Conservation (phyloP, 2,888 invertebrate species). For the Arge pagana region DNA sequence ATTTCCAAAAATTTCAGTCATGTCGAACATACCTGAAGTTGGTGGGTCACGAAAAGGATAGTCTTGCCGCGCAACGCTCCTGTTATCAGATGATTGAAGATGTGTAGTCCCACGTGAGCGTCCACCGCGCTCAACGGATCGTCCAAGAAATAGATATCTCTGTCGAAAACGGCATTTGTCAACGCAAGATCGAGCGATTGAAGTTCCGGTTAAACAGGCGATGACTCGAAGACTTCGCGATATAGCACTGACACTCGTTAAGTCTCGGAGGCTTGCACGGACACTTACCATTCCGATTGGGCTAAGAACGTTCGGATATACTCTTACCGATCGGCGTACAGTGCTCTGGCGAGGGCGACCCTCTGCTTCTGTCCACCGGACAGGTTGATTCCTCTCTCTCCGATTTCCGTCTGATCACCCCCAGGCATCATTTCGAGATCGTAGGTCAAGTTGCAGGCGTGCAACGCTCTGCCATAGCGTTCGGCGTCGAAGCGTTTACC, state of each 20-base stretch:
- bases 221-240: too few relatives aligned
- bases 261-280: too few relatives aligned
- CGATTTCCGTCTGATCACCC: constrained; percentile 65
- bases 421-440: constrained; percentile 63
- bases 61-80: constrained; percentile 62
- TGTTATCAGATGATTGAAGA: constrained; percentile 62
- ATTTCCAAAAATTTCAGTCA: neutral
- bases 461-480: constrained; percentile 61
- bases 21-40: constrained; percentile 59
- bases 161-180: constrained; percentile 32
- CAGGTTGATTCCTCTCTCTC: constrained; percentile 62
- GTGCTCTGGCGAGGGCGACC: constrained; percentile 62
- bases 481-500: constrained; percentile 62
- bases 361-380: constrained; percentile 64
- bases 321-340: constrained; percentile 59
- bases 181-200: neutral
- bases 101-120: constrained; percentile 59
- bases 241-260: too few relatives aligned
- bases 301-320: too few relatives aligned
- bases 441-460: constrained; percentile 60
- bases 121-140: constrained; percentile 65
- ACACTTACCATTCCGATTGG: too few relatives aligned
- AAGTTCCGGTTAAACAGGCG: too few relatives aligned
- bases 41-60: constrained; percentile 66
- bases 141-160: constrained; percentile 65